These are phyloP conservation scores for Micrastur ruficollis DNA, from an alignment of 2,797 vertebrate genomes.

Conservation along the genomic window DNA sequence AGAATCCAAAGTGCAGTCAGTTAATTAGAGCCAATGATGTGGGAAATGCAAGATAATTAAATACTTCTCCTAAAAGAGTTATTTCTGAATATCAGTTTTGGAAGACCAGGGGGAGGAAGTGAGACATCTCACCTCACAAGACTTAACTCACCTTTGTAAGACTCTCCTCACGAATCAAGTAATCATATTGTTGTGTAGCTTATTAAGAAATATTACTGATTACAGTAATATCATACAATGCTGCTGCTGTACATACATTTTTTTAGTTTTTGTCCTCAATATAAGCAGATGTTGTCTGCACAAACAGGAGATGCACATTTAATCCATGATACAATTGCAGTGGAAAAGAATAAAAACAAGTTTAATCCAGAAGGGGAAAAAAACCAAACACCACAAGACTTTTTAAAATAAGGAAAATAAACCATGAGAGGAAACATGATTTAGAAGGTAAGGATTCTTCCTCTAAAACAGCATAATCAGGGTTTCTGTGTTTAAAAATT, in stretches of 20 bases:
- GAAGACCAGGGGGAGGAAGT: neutral
- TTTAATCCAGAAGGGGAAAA: neutral
- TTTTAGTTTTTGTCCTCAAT: neutral
- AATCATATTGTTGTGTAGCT: neutral
- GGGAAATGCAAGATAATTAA: constrained; percentile 34
- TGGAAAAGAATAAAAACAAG: neutral
- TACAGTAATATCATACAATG: neutral
- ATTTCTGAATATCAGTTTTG: neutral
- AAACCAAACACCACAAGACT: neutral
- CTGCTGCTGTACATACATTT: neutral
- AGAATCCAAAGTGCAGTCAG: neutral
- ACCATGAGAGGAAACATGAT: neutral
- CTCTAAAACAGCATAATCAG: neutral
- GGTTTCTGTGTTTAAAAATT: neutral
- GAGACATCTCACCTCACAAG: neutral
- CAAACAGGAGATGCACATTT: neutral
- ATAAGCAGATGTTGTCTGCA: neutral
- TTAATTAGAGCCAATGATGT: neutral
- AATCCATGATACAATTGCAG: neutral
- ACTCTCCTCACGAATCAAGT: neutral
- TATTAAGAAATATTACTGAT: neutral
- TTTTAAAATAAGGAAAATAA: neutral
- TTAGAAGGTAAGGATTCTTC: neutral
- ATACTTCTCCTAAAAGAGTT: constrained; percentile 14
- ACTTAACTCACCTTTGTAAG: neutral